Conservation (phyloP, 2,797 vertebrate genomes). For the Myotis pilosus region DNA sequence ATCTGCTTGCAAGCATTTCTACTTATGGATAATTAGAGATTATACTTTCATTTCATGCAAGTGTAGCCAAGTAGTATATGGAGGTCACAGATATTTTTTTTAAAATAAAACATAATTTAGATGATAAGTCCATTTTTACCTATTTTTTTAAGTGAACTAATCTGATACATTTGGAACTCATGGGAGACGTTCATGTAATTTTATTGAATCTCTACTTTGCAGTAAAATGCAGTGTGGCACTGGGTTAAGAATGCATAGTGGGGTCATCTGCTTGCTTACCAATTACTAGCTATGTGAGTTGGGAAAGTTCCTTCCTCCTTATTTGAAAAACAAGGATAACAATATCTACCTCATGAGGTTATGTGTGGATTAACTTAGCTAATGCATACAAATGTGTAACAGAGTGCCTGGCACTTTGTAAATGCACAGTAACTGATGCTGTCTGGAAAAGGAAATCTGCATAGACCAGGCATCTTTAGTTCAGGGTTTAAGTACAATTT, state of each 20-base stretch:
- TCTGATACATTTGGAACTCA: neutral
- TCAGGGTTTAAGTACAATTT: neutral
- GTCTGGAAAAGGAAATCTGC: neutral
- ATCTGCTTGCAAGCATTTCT: neutral
- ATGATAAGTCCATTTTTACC: neutral
- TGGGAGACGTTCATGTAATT: neutral
- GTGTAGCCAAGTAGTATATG: neutral
- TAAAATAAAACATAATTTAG: neutral
- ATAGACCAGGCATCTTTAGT: neutral
- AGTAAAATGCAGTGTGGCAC: neutral
- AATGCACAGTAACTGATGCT: neutral
- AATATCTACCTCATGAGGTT: neutral
- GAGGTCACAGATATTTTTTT: neutral
- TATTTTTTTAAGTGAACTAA: neutral
- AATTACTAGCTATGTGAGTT: neutral
- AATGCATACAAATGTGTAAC: neutral
- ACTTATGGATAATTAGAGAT: slow-evolving; percentile 35
- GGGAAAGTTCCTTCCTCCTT: neutral
- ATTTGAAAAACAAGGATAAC: neutral
- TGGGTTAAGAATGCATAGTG: neutral
- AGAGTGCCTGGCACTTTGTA: neutral
- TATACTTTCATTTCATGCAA: neutral
- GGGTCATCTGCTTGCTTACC: neutral
- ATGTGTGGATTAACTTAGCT: neutral
- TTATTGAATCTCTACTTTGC: neutral